Base-by-base conservation (phyloP, 2,888 invertebrate species). In the Smittia sp. region DNA sequence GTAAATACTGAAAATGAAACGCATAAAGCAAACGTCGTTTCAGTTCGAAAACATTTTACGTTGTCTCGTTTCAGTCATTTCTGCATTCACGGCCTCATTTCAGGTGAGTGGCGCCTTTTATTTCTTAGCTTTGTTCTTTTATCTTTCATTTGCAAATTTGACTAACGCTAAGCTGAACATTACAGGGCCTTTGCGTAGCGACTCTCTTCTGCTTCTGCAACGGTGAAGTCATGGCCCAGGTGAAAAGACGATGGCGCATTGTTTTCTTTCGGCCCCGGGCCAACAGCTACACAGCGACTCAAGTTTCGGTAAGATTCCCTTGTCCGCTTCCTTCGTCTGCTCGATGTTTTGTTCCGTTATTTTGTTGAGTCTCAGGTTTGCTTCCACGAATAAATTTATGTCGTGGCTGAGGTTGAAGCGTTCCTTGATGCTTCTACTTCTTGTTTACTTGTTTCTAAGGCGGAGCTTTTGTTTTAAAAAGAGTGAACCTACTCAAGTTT, bases 131-230 rank as follows among this genome's bases (percentile, higher is more conserved):
- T 32, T 32, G 32, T 32, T 32, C 32, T 32, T 32, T 32, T 32
- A 32, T 32, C 9, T 32, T 32, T 32, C 32, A 32, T 32, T 32
- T 32, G 32, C 32, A 32, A 32, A 32, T 32, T 32, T 32, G 32
- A 32, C 4, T 32, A 32, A 32, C 9, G 9, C 3, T n/a, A 32
- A 32, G 4, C 32, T 32, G 32, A 32, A 32, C 73, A 70, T 73
- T 74, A 46, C 89, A 96, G 92, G 96, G 96, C 75, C 87, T 96
- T 75, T 94, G 93, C 81, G 96, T 96, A 73, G 94, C 96, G 41
- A 88, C 93, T 75, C 87, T 96, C 69, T 95, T 94, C 84, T 95
- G 95, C 81, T 96, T 96, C 86, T 94, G 92, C 85, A 96, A 96
- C 81, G 95, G 95, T 76, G 96, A 96, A 88, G 96, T 96, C 83